A percentile compares a stretch with the other conserved stretches of the same genome.
phyloP scores from a whole-genome alignment of 1,140 invertebrate genomes.

The Drosophila lacertosa region DNA sequence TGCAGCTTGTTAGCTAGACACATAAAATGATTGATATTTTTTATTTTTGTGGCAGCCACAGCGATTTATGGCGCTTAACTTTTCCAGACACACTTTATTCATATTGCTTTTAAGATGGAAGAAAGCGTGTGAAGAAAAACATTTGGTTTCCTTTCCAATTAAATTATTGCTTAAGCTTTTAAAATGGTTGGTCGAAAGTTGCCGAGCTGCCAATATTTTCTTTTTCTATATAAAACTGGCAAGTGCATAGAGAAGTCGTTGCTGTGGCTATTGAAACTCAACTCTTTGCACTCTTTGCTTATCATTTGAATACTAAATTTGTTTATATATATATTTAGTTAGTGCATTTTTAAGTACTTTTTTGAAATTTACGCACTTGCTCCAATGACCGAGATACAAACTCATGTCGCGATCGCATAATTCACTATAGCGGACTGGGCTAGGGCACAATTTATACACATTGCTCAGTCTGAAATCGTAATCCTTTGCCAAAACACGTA shows the following conservation, averaged over 20 bases:
- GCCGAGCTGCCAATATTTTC: neutral
- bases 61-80: conserved; percentile 5
- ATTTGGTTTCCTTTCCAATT: neutral
- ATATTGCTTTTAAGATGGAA: neutral
- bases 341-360: conserved; percentile 13
- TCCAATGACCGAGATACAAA: conserved; percentile 61
- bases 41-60: conserved; percentile 16
- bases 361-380: conserved; percentile 45
- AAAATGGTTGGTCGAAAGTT: neutral
- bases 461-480: conserved; percentile 10
- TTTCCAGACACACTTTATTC: conserved; percentile 6
- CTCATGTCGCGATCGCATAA: conserved; percentile 66
- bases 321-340: neutral
- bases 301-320: conserved; percentile 12
- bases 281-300: neutral
- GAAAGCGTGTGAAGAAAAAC: conserved; percentile 23
- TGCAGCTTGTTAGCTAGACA: conserved; percentile 38
- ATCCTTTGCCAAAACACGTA: conserved; percentile 74
- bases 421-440: conserved; percentile 28
- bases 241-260: conserved; percentile 7
- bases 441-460: neutral
- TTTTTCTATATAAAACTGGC: neutral
- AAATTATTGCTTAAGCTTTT: neutral
- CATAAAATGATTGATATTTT: conserved; percentile 44
- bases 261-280: neutral